Conservation (phyloP, 2,113 vertebrate species). For the Seriola dumerili region DNA sequence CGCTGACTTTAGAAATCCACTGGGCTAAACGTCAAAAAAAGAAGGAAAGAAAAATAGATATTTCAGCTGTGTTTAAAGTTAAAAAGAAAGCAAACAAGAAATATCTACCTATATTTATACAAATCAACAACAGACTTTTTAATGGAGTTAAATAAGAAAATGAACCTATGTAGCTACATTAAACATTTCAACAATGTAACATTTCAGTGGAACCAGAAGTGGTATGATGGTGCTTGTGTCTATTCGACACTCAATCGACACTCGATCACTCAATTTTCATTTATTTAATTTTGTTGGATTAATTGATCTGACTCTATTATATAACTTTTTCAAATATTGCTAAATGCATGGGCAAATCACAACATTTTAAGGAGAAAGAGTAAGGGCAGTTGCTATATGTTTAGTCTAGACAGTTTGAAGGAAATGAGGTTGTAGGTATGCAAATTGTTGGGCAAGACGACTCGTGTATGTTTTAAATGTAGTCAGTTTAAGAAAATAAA, state of each 20-base stretch:
- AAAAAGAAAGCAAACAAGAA: conserved; percentile 8
- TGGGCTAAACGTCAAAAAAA: not conserved
- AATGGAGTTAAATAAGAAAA: not conserved
- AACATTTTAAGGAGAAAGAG: not conserved
- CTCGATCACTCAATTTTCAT: not conserved
- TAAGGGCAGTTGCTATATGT: too few species aligned
- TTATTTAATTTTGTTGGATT: not conserved
- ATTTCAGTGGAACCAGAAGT: not conserved
- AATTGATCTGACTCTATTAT: not conserved
- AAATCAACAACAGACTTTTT: not conserved
- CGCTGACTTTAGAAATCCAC: not conserved
- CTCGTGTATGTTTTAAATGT: not conserved
- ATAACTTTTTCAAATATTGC: not conserved
- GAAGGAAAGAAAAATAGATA: not conserved
- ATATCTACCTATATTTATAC: not conserved
- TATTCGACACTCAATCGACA: too few species aligned
- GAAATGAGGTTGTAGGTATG: not conserved
- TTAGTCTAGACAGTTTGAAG: not conserved
- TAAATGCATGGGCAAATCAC: not conserved
- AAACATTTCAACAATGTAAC: not conserved
- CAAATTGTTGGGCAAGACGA: not conserved
- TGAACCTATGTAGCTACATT: not conserved
- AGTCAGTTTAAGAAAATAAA: not conserved
- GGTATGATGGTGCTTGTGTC: not conserved
- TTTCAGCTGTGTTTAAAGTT: not conserved